Evolutionary conservation across 2,113 vertebrate genomes (phyloP).

Genomic region (Apodemus speciosus): DNA sequence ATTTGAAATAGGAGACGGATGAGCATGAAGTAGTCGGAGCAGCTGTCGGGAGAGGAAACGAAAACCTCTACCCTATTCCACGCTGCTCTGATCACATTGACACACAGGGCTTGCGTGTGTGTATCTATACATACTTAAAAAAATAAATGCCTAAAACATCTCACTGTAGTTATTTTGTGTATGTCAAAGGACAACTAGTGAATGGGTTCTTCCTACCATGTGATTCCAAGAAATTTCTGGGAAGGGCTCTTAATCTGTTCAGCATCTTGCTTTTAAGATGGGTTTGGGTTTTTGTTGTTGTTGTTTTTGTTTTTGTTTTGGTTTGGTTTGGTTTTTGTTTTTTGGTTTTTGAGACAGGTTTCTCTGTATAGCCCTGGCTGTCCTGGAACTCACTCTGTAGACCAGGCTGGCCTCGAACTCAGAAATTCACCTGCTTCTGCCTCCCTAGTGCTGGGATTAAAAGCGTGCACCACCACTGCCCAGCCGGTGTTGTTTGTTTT

Average conservation of each 20-base stretch:
- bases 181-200: background rate
- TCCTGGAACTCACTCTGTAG: too few species aligned
- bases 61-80: background rate
- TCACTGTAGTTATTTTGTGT: background rate
- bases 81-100: background rate
- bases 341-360: too few species aligned
- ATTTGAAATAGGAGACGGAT: background rate
- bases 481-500: background rate
- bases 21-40: background rate
- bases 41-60: background rate
- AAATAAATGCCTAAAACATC: background rate
- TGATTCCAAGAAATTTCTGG: background rate
- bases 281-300: background rate
- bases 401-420: too few species aligned
- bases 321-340: too few species aligned
- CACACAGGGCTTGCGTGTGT: background rate
- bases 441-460: too few species aligned
- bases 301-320: background rate
- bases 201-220: background rate
- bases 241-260: background rate
- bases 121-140: background rate
- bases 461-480: too few species aligned
- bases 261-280: background rate
- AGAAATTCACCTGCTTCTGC: too few species aligned
- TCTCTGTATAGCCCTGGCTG: too few species aligned